phyloP scores from a whole-genome alignment of 2,113 vertebrate genomes.

The Otus sunia region DNA sequence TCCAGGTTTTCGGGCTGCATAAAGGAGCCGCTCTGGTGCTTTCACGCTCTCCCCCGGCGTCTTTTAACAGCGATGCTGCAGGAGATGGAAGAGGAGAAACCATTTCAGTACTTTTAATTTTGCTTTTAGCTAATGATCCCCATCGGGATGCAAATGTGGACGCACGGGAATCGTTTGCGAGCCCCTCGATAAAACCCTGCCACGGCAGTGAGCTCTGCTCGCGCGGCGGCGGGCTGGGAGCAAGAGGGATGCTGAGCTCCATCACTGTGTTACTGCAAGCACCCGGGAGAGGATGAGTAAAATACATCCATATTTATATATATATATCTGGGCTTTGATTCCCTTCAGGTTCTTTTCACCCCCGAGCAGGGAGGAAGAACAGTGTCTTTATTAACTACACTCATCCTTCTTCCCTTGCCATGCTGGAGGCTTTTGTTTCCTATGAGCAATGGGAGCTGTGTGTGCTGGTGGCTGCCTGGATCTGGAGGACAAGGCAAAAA shows the following conservation, averaged over 20 bases:
- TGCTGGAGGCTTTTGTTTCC: not conserved
- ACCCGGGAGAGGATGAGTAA: not conserved
- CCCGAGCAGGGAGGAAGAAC: not conserved
- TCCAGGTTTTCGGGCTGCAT: not conserved
- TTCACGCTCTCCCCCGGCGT: not conserved
- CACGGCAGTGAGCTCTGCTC: not conserved
- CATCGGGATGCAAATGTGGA: not conserved
- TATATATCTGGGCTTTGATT: accelerated
- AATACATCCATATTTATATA: not conserved
- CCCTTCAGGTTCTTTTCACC: not conserved
- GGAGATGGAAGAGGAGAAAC: not conserved
- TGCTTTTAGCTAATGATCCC: not conserved
- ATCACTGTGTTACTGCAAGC: not conserved
- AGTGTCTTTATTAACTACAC: not conserved
- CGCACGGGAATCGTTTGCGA: accelerated
- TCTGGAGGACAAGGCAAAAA: not conserved
- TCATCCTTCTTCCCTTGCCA: not conserved
- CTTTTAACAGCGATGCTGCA: not conserved
- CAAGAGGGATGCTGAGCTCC: not conserved
- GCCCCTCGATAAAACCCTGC: not conserved
- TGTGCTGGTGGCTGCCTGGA: not conserved
- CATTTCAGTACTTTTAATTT: not conserved
- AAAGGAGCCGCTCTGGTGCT: not conserved
- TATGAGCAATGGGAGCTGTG: not conserved
- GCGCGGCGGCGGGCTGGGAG: not conserved